These are phyloP conservation scores for Beaufortia kweichowensis DNA, from an alignment of 2,113 vertebrate species.

Conservation along the genomic window DNA sequence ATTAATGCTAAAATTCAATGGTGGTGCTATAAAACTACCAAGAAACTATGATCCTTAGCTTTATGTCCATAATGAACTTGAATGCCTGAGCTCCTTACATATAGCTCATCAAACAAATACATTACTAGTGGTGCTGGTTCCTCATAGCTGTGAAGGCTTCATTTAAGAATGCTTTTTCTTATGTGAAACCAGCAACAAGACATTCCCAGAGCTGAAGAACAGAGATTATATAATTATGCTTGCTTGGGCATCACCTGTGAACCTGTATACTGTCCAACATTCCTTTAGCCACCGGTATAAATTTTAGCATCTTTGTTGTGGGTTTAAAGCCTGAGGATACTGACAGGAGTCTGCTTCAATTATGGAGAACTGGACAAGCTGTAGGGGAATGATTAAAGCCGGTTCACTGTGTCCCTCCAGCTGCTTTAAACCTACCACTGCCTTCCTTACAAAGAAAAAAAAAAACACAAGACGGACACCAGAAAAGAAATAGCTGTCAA, in stretches of 20 bases:
- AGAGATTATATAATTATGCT: slow-evolving; percentile 16
- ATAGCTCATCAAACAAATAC: neutral
- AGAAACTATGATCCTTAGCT: too few species aligned
- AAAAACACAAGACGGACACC: neutral
- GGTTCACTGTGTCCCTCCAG: neutral
- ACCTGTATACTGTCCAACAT: slow-evolving; percentile 9
- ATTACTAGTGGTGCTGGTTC: neutral
- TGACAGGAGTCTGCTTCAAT: slow-evolving; percentile 20
- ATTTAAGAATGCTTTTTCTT: neutral
- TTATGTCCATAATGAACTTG: too few species aligned
- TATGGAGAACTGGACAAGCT: slow-evolving; percentile 1
- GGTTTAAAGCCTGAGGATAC: slow-evolving; percentile 5
- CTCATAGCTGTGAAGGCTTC: neutral
- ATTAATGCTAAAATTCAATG: too few species aligned
- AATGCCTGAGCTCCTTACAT: neutral
- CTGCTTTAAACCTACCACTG: neutral
- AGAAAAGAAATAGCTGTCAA: neutral
- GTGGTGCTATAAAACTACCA: too few species aligned
- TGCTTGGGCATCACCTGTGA: neutral
- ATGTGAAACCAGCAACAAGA: neutral
- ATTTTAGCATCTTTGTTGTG: neutral
- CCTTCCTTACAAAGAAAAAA: neutral
- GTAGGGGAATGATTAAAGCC: slow-evolving; percentile 16
- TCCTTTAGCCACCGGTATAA: neutral
- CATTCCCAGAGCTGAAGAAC: neutral